These are phyloP conservation scores for Anisognathus igniventris DNA, from an alignment of 2,797 vertebrate species.

Conservation along the genomic window DNA sequence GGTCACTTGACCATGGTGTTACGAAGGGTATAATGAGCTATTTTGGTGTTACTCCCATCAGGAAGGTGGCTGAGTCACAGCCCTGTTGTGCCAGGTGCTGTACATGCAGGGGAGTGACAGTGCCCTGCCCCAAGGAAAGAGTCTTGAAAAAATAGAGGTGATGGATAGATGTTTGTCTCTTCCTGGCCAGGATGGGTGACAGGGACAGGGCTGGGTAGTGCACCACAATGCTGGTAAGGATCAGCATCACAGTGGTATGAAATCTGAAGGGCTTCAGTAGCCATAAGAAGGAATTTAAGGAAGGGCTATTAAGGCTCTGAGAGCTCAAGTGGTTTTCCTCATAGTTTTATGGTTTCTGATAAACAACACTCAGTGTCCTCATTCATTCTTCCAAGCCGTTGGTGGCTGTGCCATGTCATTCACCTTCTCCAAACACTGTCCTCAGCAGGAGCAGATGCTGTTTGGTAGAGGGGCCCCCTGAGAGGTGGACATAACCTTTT, in stretches of 20 bases:
- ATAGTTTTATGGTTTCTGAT: background rate
- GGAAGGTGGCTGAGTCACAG: constrained; percentile 34
- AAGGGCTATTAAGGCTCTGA: background rate
- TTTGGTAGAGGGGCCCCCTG: background rate
- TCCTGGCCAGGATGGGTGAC: background rate
- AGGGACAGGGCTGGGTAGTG: background rate
- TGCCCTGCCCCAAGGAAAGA: constrained; percentile 32
- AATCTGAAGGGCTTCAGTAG: background rate
- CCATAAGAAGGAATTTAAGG: background rate
- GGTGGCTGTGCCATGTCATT: background rate
- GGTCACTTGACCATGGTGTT: background rate
- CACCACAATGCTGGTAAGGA: background rate
- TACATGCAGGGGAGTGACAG: background rate
- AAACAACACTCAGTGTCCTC: background rate
- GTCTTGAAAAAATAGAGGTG: background rate
- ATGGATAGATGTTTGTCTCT: background rate
- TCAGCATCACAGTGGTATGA: background rate
- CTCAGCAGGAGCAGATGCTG: background rate
- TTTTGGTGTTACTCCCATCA: constrained; percentile 13
- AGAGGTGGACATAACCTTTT: background rate
- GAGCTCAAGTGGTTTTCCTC: background rate
- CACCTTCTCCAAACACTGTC: background rate
- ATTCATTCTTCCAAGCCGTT: background rate
- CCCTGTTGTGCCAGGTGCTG: background rate
- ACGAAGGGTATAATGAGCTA: background rate